phyloP scores from a whole-genome alignment of 1,140 invertebrate species.

The Sinonovacula constricta region DNA sequence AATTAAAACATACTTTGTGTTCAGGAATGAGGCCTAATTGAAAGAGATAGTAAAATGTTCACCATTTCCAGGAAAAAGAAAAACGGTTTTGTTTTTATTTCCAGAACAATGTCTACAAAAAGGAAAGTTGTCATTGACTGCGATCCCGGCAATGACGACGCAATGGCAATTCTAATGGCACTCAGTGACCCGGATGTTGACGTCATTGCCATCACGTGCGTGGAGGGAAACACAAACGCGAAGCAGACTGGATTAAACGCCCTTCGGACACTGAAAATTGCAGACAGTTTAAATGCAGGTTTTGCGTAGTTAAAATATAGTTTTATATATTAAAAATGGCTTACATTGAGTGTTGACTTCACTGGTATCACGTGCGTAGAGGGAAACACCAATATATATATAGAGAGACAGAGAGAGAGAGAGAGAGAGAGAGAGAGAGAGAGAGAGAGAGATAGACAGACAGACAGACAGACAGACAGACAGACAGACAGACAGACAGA shows the following conservation, averaged over 20 bases:
- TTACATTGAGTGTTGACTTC: too few relatives aligned
- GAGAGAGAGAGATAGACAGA: too few relatives aligned
- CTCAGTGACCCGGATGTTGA: slow-evolving; percentile 53
- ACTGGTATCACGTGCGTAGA: too few relatives aligned
- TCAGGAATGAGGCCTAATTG: too few relatives aligned
- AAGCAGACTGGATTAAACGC: slow-evolving; percentile 54
- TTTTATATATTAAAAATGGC: too few relatives aligned
- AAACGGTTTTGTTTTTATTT: too few relatives aligned
- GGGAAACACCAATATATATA: not conserved
- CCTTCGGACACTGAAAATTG: slow-evolving; percentile 51
- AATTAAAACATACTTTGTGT: too few relatives aligned
- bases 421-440: slow-evolving; percentile 6
- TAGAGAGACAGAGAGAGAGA: slow-evolving; percentile 1
- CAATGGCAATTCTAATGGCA: slow-evolving; percentile 67
- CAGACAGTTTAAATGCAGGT: slow-evolving; percentile 51
- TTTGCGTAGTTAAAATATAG: too few relatives aligned
- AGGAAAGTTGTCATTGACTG: slow-evolving; percentile 63
- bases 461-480: not conserved
- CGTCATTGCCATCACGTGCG: slow-evolving; percentile 59
- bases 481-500: slow-evolving; percentile 35
- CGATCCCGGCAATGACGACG: slow-evolving; percentile 70
- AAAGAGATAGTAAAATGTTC: too few relatives aligned
- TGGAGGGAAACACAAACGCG: slow-evolving; percentile 54
- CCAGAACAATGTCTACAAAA: slow-evolving; percentile 1
- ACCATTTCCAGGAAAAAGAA: too few relatives aligned